These are phyloP conservation scores for Oophaga sylvatica DNA, from an alignment of 2,797 vertebrate species.

Conservation along the genomic window DNA sequence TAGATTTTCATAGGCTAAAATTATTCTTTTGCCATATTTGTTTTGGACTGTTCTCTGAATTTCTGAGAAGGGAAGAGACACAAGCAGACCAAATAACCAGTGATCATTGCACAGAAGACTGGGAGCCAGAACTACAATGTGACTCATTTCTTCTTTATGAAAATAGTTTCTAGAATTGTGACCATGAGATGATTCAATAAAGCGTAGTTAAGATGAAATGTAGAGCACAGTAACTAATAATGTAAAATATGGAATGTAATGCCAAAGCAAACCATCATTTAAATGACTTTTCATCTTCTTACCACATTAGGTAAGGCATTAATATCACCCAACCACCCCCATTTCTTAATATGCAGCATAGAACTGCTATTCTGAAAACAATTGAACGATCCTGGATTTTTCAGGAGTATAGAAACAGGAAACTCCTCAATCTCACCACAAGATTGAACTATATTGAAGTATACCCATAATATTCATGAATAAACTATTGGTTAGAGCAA, in stretches of 20 bases:
- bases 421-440: neutral
- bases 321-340: neutral
- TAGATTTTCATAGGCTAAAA: slow-evolving; percentile 12
- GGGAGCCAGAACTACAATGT: slow-evolving; percentile 5
- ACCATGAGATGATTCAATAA: neutral
- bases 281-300: neutral
- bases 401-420: neutral
- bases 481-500: neutral
- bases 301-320: neutral
- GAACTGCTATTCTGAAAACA: neutral
- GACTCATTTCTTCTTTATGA: slow-evolving; percentile 11
- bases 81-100: slow-evolving; percentile 29
- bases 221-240: neutral
- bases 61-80: neutral
- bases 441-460: neutral
- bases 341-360: neutral
- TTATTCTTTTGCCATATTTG: slow-evolving; percentile 13
- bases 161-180: slow-evolving; percentile 12
- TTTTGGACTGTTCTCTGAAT: neutral
- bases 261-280: slow-evolving; percentile 8
- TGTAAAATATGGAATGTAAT: neutral
- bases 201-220: neutral
- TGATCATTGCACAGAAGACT: slow-evolving; percentile 10
- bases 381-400: neutral
- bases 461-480: neutral